Evolutionary conservation across 1,140 invertebrate genomes (phyloP), one percentile per base, ranked within the genome.

Genomic region (Hypothenemus hampei): DNA sequence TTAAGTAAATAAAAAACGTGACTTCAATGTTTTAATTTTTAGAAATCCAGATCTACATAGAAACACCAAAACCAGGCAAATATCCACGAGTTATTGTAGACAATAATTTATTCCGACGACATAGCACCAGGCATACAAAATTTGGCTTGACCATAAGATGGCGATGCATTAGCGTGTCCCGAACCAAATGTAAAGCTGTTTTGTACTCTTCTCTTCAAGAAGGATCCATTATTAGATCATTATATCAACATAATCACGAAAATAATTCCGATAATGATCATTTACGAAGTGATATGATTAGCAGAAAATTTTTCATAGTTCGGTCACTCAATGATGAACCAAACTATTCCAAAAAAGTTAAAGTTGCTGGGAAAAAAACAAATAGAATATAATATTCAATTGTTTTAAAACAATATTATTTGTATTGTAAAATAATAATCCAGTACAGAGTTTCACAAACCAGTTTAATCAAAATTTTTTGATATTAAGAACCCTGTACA

Each of bases 171-270:
- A 29, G 36, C 15, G 51, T 54, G 2, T 52, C 41, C 26, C 54
- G 45, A 59, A 54, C 50, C 2, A 54, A 54, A 46, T 54, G 51
- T 35, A 45, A 46, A 37, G 26, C 51, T 1, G 51, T 54, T 16
- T 6, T 54, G 3, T 54, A 54, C 16, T 21, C 37, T 15, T 46
- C 51, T 13, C 41, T 54, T 4, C 51, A 54, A 46, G 41, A 54
- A 37, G 43, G 43, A 23, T 37, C 51, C 4, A 7, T 36, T 1
- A 46, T 54, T 24, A 46, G 29, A 16, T 11, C 21, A 1, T 20
- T 54, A 8, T 54, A 54, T 22, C 3, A 18, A 10, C 51, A 54
- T 31, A 54, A 54, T 23, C 51, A 54, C 21, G 11, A 37, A 18
- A 15, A 18, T 20, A 54, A 54, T 21, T 10, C 33, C 6, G 4